Evolutionary conservation across 2,113 vertebrate species (phyloP).

Genomic region (Camelus bactrianus): DNA sequence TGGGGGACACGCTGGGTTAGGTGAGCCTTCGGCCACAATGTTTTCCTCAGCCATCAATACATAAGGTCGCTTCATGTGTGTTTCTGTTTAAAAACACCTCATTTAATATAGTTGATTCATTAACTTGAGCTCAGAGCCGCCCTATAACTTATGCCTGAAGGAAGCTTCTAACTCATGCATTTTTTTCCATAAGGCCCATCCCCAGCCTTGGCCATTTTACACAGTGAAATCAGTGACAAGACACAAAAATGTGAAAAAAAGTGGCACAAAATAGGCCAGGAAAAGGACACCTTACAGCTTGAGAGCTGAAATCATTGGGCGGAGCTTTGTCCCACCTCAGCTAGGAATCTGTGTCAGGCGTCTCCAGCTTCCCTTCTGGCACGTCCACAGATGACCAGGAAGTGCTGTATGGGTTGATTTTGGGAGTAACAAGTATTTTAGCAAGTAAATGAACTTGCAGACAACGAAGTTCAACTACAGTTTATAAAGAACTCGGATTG

Average conservation of each 20-base stretch:
- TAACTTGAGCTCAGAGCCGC: not conserved
- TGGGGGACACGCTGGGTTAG: not conserved
- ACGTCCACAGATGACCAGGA: not conserved
- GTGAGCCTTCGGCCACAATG: not conserved
- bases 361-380: not conserved
- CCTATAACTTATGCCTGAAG: not conserved
- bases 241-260: not conserved
- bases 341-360: accelerated
- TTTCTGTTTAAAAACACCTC: not conserved
- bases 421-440: not conserved
- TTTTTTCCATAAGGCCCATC: not conserved
- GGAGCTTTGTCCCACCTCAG: no score
- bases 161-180: not conserved
- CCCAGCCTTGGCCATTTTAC: not conserved
- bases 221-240: not conserved
- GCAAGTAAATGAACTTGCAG: not conserved
- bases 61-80: not conserved
- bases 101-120: not conserved
- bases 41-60: not conserved
- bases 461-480: not conserved
- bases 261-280: accelerated
- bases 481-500: not conserved
- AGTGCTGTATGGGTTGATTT: not conserved
- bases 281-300: not conserved
- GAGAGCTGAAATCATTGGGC: not conserved